Base-by-base conservation (phyloP, 64 coral and sea anemone genomes). In the Dendronephthya gigantea region DNA sequence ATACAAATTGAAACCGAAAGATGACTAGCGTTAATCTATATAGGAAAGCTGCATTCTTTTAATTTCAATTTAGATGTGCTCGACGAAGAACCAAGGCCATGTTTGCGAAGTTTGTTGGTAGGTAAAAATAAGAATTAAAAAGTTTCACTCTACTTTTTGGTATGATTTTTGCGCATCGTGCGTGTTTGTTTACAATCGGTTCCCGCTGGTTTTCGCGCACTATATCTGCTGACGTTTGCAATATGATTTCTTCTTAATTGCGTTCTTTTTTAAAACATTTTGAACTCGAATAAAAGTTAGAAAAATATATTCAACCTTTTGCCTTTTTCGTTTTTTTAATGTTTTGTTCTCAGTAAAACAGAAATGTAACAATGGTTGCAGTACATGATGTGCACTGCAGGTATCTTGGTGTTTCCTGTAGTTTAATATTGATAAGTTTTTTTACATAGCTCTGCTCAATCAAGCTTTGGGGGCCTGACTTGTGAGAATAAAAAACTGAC, bases 61-160 rank as follows among this genome's bases (percentile, higher is more conserved):
- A 0, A 27, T 62, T 62, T 62, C 19, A n/a, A 62, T 22, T 62
- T 62, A 79, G 72, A 79, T 79, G 19, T 79, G 32, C 72, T 79
- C 36, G 72, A 79, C 30, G 72, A 79, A 39, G 72, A 79, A 79
- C 72, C 72, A 34, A 34, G 72, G 72, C 72, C 72, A 34, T 35
- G 72, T 79, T 79, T 79, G 36, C 72, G 72, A 36, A 79, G 28
- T 79, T 19, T 79, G 15, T 39, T 79, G 72, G 72, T 79, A 79
- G 36, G 6, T 79, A 8, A 79, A 1, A 33, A 17, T 79, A 22
- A 5, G 29, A 28, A 2, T 79, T 79, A 29, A 79, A 79, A 29
- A 79, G 19, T 30, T 7, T 66, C 6, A n/a, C 29, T 66, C 22
- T 66, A 30, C 58, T n/a, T 66, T 66, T 66, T 79, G 30, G 12